phyloP scores from a whole-genome alignment of 2,888 invertebrate genomes.

The Amblyjoppa proteus region DNA sequence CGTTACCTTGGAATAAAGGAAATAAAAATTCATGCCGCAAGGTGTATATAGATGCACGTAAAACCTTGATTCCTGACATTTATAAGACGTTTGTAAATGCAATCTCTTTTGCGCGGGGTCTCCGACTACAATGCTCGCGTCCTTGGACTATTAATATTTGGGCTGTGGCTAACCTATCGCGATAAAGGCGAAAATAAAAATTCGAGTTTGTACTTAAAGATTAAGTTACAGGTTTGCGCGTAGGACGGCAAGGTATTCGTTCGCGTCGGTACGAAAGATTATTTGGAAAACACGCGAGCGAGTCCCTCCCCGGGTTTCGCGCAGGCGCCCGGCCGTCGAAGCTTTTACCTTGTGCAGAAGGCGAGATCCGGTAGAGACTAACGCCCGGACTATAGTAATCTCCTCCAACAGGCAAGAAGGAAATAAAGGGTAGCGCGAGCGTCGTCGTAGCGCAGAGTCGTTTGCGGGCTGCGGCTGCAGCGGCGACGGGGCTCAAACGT shows the following conservation, averaged over 20 bases:
- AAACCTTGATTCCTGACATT: background rate
- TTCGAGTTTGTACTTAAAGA: no score
- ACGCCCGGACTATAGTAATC: background rate
- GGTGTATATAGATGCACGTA: background rate
- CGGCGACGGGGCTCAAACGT: conserved; percentile 54
- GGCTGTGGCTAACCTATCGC: background rate
- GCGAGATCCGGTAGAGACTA: background rate
- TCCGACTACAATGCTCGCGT: background rate
- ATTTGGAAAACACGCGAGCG: background rate
- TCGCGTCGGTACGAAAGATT: background rate
- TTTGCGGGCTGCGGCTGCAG: conserved; percentile 29
- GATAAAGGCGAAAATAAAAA: background rate
- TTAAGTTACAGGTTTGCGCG: background rate
- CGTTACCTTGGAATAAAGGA: no score
- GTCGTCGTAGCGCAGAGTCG: conserved; percentile 12
- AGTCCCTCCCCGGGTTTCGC: background rate
- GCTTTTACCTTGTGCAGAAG: background rate
- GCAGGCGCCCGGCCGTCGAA: background rate
- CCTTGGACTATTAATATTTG: background rate
- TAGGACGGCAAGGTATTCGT: background rate
- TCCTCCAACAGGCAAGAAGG: background rate
- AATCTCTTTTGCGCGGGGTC: background rate
- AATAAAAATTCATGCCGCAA: background rate
- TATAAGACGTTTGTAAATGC: background rate
- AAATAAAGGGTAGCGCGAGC: conserved; percentile 41